phyloP scores from a whole-genome alignment of 2,888 invertebrate genomes.

The Colletes collaris region DNA sequence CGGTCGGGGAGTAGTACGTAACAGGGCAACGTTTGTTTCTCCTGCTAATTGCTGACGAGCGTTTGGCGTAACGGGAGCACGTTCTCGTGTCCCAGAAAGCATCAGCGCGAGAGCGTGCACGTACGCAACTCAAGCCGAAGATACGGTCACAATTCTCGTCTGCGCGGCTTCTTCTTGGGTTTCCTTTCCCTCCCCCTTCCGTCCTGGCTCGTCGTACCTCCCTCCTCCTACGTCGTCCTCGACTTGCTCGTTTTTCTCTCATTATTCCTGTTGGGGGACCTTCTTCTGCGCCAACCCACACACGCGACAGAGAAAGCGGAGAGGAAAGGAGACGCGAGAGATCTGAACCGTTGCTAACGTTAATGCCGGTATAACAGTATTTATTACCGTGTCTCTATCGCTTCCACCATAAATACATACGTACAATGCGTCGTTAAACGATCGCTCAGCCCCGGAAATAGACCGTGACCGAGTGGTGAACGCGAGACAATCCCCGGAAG shows the following conservation, averaged over 20 bases:
- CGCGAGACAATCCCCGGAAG: slow-evolving; percentile 80
- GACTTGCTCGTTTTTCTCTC: slow-evolving; percentile 48
- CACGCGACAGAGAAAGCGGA: slow-evolving; percentile 49
- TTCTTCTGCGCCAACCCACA: slow-evolving; percentile 39
- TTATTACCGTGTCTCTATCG: slow-evolving; percentile 72
- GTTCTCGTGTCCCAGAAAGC: slow-evolving; percentile 71
- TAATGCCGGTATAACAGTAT: slow-evolving; percentile 74
- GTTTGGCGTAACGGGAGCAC: slow-evolving; percentile 77
- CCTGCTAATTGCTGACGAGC: slow-evolving; percentile 77
- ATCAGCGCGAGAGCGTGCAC: slow-evolving; percentile 7
- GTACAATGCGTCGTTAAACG: slow-evolving; percentile 81
- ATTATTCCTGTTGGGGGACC: slow-evolving; percentile 54
- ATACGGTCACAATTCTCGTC: slow-evolving; percentile 28
- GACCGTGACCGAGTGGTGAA: slow-evolving; percentile 75
- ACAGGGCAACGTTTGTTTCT: slow-evolving; percentile 77
- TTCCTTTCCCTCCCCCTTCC: background rate
- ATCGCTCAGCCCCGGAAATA: slow-evolving; percentile 75
- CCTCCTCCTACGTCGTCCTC: background rate
- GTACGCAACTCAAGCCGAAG: slow-evolving; percentile 12
- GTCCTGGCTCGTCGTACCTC: background rate
- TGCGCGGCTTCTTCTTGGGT: slow-evolving; percentile 21
- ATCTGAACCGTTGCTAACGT: slow-evolving; percentile 61
- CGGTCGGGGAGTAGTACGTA: slow-evolving; percentile 69
- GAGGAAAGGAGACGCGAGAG: background rate
- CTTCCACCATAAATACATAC: slow-evolving; percentile 78